These are phyloP conservation scores for Drosophila glabriapex DNA, from an alignment of 2,888 invertebrate genomes.

Conservation along the genomic window DNA sequence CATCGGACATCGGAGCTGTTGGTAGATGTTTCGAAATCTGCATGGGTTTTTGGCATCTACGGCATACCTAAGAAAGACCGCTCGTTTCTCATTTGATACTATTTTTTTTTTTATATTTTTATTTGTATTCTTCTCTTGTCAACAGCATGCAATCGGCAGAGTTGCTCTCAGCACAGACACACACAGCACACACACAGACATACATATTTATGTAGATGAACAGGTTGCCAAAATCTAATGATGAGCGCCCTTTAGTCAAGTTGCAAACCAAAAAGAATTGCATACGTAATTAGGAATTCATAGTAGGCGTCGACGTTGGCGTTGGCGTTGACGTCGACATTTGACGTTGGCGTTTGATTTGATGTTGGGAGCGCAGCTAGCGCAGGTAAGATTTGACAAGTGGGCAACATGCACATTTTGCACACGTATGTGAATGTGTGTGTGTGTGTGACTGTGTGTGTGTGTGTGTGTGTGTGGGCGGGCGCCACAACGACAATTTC, in stretches of 20 bases:
- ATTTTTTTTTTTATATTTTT: slow-evolving; percentile 7
- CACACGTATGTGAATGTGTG: slow-evolving; percentile 12
- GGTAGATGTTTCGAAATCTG: neutral
- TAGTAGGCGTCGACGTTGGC: slow-evolving; percentile 15
- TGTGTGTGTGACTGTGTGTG: slow-evolving; percentile 34
- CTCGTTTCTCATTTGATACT: neutral
- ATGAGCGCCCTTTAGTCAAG: slow-evolving; percentile 38
- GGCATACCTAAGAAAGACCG: neutral
- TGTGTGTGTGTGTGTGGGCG: slow-evolving; percentile 47
- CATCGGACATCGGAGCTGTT: neutral
- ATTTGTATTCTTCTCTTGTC: slow-evolving; percentile 21
- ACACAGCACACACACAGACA: slow-evolving; percentile 6
- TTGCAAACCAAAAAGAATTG: slow-evolving; percentile 30
- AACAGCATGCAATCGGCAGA: neutral
- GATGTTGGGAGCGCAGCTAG: slow-evolving; percentile 15
- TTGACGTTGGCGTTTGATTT: slow-evolving; percentile 10
- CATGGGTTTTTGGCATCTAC: neutral
- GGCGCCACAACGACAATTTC: slow-evolving; percentile 48
- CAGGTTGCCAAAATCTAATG: slow-evolving; percentile 42
- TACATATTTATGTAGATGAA: slow-evolving; percentile 6
- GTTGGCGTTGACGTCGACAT: slow-evolving; percentile 17
- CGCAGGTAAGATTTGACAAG: slow-evolving; percentile 61
- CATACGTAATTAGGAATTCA: neutral
- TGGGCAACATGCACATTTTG: slow-evolving; percentile 54
- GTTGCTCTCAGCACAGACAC: slow-evolving; percentile 11